Evolutionary conservation across 2,888 invertebrate genomes (phyloP).

Genomic region (Apomyelois bistriatella): DNA sequence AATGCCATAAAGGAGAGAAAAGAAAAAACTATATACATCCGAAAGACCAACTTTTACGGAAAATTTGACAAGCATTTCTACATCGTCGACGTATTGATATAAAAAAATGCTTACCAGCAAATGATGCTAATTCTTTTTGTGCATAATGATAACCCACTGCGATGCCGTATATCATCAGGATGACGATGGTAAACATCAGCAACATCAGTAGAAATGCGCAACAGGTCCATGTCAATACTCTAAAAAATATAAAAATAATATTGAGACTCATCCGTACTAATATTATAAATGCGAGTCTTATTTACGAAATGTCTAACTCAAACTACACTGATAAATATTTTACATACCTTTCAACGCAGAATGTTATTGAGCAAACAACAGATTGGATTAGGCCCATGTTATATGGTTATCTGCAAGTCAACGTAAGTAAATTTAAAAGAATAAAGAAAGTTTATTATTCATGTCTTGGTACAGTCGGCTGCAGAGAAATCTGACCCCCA

Average conservation of each 20-base stretch:
- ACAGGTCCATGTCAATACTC: constrained; percentile 65
- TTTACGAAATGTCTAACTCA: too few species aligned
- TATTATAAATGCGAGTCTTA: too few species aligned
- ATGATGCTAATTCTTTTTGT: constrained; percentile 63
- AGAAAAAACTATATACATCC: too few species aligned
- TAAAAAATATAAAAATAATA: constrained; percentile 19
- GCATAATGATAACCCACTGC: constrained; percentile 72
- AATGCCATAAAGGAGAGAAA: too few species aligned
- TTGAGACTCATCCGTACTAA: too few species aligned
- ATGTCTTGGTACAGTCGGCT: too few species aligned
- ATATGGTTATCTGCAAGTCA: constrained; percentile 13
- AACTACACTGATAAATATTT: background rate
- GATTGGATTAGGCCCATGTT: constrained; percentile 64
- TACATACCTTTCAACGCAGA: constrained; percentile 63
- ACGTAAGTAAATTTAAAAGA: background rate
- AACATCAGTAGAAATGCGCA: constrained; percentile 63
- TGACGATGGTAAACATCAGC: constrained; percentile 53
- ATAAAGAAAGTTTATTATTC: too few species aligned
- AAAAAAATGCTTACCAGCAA: constrained; percentile 42
- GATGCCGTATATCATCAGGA: constrained; percentile 66
- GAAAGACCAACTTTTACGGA: constrained; percentile 3
- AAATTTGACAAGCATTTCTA: too few species aligned
- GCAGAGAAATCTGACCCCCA: too few species aligned
- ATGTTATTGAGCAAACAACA: constrained; percentile 56
- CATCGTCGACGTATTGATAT: too few species aligned